Evolutionary conservation across 2,797 vertebrate genomes (phyloP), one percentile per base, ranked within the genome.

Genomic region (Melanotaenia parkinsoni): DNA sequence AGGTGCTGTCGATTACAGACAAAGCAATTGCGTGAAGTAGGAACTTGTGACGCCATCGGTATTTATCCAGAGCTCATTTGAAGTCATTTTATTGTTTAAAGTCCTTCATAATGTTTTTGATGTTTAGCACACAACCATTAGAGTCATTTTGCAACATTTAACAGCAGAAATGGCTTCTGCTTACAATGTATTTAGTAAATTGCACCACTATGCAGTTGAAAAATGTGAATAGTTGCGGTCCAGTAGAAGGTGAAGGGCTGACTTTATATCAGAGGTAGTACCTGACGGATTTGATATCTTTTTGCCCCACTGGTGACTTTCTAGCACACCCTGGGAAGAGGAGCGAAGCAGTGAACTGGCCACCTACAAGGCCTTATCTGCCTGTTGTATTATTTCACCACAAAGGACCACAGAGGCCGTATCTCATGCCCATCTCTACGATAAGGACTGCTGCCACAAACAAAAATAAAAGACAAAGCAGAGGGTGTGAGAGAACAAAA

Each of bases 381-480:
- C 57, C 72, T 70, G 76, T 83, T 68, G 74, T 85, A 89, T 93
- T 88, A 91, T 91, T 91, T 88, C 83, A 75, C 20, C 82, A 87
- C 74, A 86, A 83, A 92, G 86, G 86, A 77, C 77, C 83, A 72
- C 78, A 74, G 57, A 83, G 81, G 74, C 84, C 87, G 89, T 92
- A 92, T 91, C 93, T 60, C 57, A 32, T 68, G 30, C 64, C 85
- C 81, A 92, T 88, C 87, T 60, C 70, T 70, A 79, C 22, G 83
- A 90, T 90, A 92, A 90, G 79, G 89, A 89, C 85, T 86, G 76
- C 72, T 74, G 79, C 82, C 73, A 82, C 88, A 90, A 91, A 89
- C 87, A 93, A 91, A 92, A 91, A 89, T 83, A 85, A 83, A 87
- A 89, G 80, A 61, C 70, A 86, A 89, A 89, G 82, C 82, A 70